Evolutionary conservation across 2,797 vertebrate species (phyloP), one percentile per base, ranked within the genome.

Genomic region (Sus cebifrons): DNA sequence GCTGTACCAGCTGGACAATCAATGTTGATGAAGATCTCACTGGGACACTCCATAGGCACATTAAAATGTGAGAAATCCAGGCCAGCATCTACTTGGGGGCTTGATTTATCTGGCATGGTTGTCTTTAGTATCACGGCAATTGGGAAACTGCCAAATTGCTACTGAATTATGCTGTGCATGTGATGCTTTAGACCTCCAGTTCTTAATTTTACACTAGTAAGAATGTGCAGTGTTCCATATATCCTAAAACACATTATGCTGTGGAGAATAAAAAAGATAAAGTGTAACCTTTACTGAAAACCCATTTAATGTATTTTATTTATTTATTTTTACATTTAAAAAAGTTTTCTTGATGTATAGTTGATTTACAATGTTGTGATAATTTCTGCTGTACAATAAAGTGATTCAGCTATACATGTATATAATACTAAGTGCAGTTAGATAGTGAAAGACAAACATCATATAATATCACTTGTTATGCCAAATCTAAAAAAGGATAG

Each of bases 201-300:
- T 85, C 65, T 71, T 93, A 32, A 86, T 93, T 89, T 75, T 94
- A 89, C 86, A 89, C 54, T 56, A 89, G 90, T 25, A 91, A 91
- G 12, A 92, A n/a, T 71, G 58, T 52, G 21, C 6, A 17, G 49
- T 87, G 74, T 77, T 52, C 79, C 29, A 65, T 44, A 74, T 3
- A 91, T 56, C 70, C 21, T 81, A 81, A 94, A 95, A 73, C 73
- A 83, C 36, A 95, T 65, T 82, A 70, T 67, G 18, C 14, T 93
- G 23, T 86, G 75, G 52, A 73, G 86, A 74, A 93, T 77, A 64
- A 85, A 88, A 86, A 86, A 86, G 32, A 93, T 86, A 67, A 95
- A 93, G 40, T 81, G 10, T 86, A 93, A 96, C 49, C 91, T 87
- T 95, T 64, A 56, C 73, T 81, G 91, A 89, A 94, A 96, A 97